Evolutionary conservation across 2,797 vertebrate genomes (phyloP).

Genomic region (Pantherophis vulpinus): DNA sequence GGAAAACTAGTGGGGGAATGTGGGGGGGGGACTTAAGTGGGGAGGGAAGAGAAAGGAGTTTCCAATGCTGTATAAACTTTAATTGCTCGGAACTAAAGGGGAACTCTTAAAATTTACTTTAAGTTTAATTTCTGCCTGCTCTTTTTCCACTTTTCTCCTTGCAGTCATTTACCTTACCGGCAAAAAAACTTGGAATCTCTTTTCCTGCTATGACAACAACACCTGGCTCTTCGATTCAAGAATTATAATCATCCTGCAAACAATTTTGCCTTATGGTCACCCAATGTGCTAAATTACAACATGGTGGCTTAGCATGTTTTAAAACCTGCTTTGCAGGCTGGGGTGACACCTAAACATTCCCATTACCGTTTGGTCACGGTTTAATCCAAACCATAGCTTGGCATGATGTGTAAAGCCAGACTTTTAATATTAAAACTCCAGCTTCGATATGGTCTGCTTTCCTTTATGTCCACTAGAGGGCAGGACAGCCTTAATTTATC

Average conservation of each 20-base stretch:
- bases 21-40: not conserved
- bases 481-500: not conserved
- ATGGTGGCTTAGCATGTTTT: not conserved
- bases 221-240: not conserved
- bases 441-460: not conserved
- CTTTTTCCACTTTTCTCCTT: not conserved
- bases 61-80: no score
- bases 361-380: not conserved
- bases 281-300: not conserved
- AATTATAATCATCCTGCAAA: not conserved
- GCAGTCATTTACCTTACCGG: not conserved
- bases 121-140: not conserved
- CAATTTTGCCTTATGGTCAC: not conserved
- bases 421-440: not conserved
- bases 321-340: not conserved
- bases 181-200: not conserved
- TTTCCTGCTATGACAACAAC: not conserved
- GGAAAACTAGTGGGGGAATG: not conserved
- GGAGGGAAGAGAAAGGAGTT: not conserved
- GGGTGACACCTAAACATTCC: not conserved
- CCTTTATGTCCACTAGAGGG: not conserved
- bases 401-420: not conserved
- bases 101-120: not conserved
- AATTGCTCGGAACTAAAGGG: not conserved
- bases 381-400: not conserved